Percentiles rank a stretch among this genome's conserved stretches.
Conservation (phyloP, 2,888 invertebrate species). For the Odontocerum albicorne region DNA sequence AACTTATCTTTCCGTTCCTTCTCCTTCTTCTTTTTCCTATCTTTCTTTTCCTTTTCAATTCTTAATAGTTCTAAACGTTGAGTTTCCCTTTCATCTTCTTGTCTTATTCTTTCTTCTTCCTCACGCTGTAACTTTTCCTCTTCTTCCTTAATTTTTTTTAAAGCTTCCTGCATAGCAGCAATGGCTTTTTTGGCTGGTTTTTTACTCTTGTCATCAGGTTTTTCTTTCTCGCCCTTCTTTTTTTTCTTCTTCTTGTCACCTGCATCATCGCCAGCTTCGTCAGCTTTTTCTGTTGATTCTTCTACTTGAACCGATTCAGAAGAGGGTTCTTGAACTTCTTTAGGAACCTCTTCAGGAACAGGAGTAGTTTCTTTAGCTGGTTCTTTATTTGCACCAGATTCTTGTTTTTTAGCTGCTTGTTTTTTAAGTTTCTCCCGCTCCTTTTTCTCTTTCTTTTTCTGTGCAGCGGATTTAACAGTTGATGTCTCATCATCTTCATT, state of each 20-base stretch:
- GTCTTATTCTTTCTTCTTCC: slow-evolving; percentile 78
- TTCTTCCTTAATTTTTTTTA: slow-evolving; percentile 87
- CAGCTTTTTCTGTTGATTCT: slow-evolving; percentile 45
- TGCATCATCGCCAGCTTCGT: slow-evolving; percentile 41
- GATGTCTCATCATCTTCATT: slow-evolving; percentile 58
- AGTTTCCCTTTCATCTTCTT: slow-evolving; percentile 73
- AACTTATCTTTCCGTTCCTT: slow-evolving; percentile 89
- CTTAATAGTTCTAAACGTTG: slow-evolving; percentile 73
- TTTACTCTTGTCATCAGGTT: slow-evolving; percentile 58
- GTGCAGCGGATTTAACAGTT: slow-evolving; percentile 78
- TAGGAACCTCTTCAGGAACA: slow-evolving; percentile 41
- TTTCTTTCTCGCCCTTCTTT: slow-evolving; percentile 54
- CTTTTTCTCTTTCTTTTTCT: slow-evolving; percentile 89
- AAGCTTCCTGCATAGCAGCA: slow-evolving; percentile 88
- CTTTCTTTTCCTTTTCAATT: slow-evolving; percentile 85
- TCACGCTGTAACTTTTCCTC: slow-evolving; percentile 74
- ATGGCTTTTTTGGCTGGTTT: slow-evolving; percentile 85
- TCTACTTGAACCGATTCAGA: slow-evolving; percentile 44
- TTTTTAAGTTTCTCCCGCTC: slow-evolving; percentile 79
- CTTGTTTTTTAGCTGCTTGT: slow-evolving; percentile 65
- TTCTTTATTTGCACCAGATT: slow-evolving; percentile 42
- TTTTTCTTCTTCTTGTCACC: slow-evolving; percentile 46
- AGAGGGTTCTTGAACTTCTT: slow-evolving; percentile 42
- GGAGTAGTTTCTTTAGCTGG: slow-evolving; percentile 22
- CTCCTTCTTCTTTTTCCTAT: slow-evolving; percentile 87